These are phyloP conservation scores for Drosophila acutilabella DNA, from an alignment of 2,888 invertebrate genomes.

Conservation along the genomic window DNA sequence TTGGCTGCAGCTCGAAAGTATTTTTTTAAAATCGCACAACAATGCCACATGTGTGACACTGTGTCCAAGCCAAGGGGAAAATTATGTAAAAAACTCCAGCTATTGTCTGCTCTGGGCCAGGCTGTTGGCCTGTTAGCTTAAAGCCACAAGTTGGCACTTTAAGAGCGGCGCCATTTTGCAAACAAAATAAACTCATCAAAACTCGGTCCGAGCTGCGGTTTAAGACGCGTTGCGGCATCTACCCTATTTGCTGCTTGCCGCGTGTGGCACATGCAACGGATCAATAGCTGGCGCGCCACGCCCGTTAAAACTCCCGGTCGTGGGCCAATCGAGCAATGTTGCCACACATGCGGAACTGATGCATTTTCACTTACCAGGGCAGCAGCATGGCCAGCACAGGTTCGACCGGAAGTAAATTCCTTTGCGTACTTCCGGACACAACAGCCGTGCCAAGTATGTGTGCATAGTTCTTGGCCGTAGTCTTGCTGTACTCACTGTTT, in stretches of 20 bases:
- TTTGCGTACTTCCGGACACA: conserved; percentile 64
- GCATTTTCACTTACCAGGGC: conserved; percentile 81
- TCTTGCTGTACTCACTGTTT: conserved; percentile 26
- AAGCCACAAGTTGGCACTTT: conserved; percentile 84
- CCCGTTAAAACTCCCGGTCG: conserved; percentile 45
- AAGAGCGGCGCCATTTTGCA: conserved; percentile 80
- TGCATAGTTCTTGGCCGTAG: neutral
- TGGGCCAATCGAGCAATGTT: conserved; percentile 31
- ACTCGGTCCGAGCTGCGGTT: conserved; percentile 35
- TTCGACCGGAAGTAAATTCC: conserved; percentile 79
- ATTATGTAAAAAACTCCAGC: neutral
- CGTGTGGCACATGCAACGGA: conserved; percentile 69
- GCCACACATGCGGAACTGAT: conserved; percentile 82
- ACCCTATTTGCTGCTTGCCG: conserved; percentile 60
- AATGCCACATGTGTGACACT: conserved; percentile 13
- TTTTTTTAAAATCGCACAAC: conserved; percentile 66
- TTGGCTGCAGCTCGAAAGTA: conserved; percentile 64
- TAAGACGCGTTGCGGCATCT: conserved; percentile 42
- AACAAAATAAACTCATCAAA: conserved; percentile 35
- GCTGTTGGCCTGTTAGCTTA: conserved; percentile 80
- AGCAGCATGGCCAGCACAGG: conserved; percentile 62
- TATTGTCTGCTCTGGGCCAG: conserved; percentile 1
- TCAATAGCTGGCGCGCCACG: conserved; percentile 75
- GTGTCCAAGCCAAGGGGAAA: neutral
- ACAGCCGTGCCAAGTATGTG: neutral